Evolutionary conservation across 1,140 invertebrate species (phyloP), one percentile per base, ranked within the genome.

Genomic region (Lepidurus couesii): DNA sequence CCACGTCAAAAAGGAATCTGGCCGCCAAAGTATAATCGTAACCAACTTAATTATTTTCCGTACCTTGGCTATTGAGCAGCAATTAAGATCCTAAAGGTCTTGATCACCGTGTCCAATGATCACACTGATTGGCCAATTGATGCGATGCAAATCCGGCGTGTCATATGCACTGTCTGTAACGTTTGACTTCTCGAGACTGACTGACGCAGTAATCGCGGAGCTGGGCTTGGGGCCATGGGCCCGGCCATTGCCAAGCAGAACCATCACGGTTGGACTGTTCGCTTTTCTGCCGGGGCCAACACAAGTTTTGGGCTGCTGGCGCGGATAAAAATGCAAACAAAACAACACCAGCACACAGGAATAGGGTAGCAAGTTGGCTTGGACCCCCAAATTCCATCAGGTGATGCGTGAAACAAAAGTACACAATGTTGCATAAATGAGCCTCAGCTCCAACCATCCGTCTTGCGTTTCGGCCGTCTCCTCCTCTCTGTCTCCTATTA

Each of bases 351-450:
- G 34, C 34, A 34, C 34, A 34, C 34, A 34, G 34, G 34, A 34
- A 2, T 34, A 34, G 34, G 3, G 34, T 4, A 34, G 34, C 34
- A 34, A 34, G 3, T 3, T 34, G 34, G 34, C 34, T 34, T 34
- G 34, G 34, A 34, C 3, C 34, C 34, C 34, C 34, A 21, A 65
- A 65, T 65, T 65, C 53, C 53, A 65, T 65, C 53, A 65, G 53
- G 13, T 65, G 53, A 65, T 65, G n/a, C 53, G 53, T 65, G 53
- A 9, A 65, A 65, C 53, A 65, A 65, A 65, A 65, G 21, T 65
- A 65, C 53, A 65, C 53, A 65, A 65, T 65, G 53, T 65, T 65
- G 53, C 53, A 65, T 65, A 65, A 65, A 65, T 65, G 53, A 65
- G 53, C 53, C 21, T 65, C 53, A 13, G 21, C 21, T 21, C 53